Evolutionary conservation across 2,797 vertebrate species (phyloP), one percentile per base, ranked within the genome.

Genomic region (Amblyopsis hoosieri): DNA sequence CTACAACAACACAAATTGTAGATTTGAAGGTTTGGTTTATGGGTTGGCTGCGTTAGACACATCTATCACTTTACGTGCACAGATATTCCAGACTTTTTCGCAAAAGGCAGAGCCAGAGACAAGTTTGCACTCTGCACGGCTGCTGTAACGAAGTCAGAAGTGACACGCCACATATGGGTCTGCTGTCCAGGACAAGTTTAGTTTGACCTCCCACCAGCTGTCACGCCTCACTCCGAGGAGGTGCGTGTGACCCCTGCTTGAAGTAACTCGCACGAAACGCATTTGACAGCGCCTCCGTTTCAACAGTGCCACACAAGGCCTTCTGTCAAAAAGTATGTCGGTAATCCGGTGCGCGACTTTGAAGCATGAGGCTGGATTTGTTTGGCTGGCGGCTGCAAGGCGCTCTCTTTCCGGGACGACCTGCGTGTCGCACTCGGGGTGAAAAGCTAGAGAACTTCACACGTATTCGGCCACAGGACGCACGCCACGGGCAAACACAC

Each of bases 361-460:
- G 19, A 57, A 77, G 75, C 82, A 67, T 65, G 56, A 69, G 12
- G 66, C 82, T 83, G 72, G 74, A 81, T 79, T 80, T 49, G 67
- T 72, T 66, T 47, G 62, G 46, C 68, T 67, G 42, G 62, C 84
- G 74, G 84, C 70, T n/a, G 45, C 55, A 17, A 63, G 67, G 55
- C 56, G 64, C 76, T 59, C 64, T 61, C 64, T 23, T 60, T 45
- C 67, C 64, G 70, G 80, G 45, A 57, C 46, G 23, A 29, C 23
- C 23, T 58, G 62, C 1, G 64, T 55, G 62, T 15, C 64, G n/a
- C 50, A 69, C 66, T 9, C 50, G 14, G 50, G 14, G 15, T 5
- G 2, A 4, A 1, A 14, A 17, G 2, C 50, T 12, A 12, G 47
- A 48, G 7, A 48, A 12, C 47, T 48, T 48, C 47, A 29, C 23